Conservation (phyloP, 2,888 invertebrate species). For the Apamea crenata region DNA sequence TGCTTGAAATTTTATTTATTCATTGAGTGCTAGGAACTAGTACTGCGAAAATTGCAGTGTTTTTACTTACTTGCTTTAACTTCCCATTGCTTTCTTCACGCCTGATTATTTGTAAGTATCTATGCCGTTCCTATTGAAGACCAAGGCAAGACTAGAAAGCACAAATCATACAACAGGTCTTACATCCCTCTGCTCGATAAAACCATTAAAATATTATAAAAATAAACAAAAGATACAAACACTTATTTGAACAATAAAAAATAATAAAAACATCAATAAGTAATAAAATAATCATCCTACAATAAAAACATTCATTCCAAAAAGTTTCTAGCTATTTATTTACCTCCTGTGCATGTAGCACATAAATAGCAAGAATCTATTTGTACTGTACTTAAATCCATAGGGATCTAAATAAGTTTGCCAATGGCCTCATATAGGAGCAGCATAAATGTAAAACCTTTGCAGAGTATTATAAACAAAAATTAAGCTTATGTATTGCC, state of each 20-base stretch:
- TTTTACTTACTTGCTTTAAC: constrained; percentile 45
- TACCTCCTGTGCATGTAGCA: background rate
- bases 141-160: background rate
- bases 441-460: background rate
- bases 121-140: constrained; percentile 4
- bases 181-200: background rate
- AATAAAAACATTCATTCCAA: background rate
- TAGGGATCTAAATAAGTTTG: background rate
- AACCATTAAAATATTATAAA: background rate
- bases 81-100: constrained; percentile 24
- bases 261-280: background rate
- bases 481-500: background rate
- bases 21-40: background rate
- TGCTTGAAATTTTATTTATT: constrained; percentile 12
- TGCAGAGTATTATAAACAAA: background rate
- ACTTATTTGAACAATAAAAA: background rate
- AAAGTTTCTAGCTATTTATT: background rate
- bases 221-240: background rate
- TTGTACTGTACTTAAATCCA: background rate
- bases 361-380: background rate
- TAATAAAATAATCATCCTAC: background rate
- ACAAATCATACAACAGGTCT: background rate
- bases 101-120: constrained; percentile 5
- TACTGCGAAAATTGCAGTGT: background rate
- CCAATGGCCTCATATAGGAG: constrained; percentile 1